Evolutionary conservation across 2,797 vertebrate genomes (phyloP).

Genomic region (Poecile montanus): DNA sequence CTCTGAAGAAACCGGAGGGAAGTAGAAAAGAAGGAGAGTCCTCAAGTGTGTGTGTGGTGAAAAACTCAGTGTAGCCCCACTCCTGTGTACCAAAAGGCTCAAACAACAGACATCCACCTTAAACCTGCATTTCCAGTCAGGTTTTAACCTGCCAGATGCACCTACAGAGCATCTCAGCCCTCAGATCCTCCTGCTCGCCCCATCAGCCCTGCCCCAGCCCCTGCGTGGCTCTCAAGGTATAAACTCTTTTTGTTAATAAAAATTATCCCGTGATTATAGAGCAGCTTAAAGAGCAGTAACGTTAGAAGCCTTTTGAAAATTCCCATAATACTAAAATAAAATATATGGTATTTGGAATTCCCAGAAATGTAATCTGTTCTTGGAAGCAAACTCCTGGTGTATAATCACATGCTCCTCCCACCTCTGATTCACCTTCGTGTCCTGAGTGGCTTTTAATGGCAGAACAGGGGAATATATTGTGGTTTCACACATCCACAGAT

Average conservation of each 20-base stretch:
- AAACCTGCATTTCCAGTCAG: conserved; percentile 44
- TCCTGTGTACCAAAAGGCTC: conserved; percentile 23
- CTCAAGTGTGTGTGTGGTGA: background rate
- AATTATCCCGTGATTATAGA: conserved; percentile 68
- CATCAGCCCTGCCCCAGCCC: conserved; percentile 48
- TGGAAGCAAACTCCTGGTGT: conserved; percentile 56
- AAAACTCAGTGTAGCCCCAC: background rate
- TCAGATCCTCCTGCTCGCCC: conserved; percentile 58
- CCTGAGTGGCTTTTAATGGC: conserved; percentile 72
- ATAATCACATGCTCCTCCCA: conserved; percentile 39
- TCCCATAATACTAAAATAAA: conserved; percentile 69
- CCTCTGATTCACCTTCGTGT: conserved; percentile 50
- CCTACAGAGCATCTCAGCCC: conserved; percentile 44
- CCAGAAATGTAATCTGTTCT: conserved; percentile 68
- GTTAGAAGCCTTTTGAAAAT: conserved; percentile 65
- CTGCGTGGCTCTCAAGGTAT: conserved; percentile 26
- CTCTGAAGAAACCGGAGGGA: background rate
- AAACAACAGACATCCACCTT: background rate
- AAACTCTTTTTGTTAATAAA: conserved; percentile 71
- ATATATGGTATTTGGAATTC: conserved; percentile 54
- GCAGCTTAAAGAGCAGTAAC: conserved; percentile 67
- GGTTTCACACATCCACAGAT: conserved; percentile 78
- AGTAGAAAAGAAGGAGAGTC: background rate
- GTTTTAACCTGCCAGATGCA: background rate
- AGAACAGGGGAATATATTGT: conserved; percentile 73